Evolutionary conservation across 2,113 vertebrate species (phyloP).

Genomic region (Garra rufa): DNA sequence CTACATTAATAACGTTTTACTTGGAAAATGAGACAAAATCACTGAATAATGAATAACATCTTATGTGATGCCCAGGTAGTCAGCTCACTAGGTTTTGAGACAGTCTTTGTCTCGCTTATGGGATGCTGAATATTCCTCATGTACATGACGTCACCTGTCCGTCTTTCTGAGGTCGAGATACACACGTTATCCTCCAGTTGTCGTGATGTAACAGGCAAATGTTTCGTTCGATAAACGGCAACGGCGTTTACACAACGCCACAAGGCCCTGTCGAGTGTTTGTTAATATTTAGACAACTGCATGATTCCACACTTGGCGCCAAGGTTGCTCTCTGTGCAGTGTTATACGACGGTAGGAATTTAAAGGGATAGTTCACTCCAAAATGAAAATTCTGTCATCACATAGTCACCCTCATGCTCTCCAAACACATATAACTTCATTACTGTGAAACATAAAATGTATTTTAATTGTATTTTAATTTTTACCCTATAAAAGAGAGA

Average conservation of each 20-base stretch:
- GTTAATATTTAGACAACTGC: slow-evolving; percentile 22
- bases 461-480: too few relatives aligned
- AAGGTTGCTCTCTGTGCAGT: neutral
- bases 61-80: neutral
- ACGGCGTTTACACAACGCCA: neutral
- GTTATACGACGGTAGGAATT: slow-evolving; percentile 3
- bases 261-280: neutral
- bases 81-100: slow-evolving; percentile 6
- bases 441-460: neutral
- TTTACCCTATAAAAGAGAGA: too few relatives aligned
- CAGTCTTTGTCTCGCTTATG: slow-evolving; percentile 37
- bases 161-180: neutral
- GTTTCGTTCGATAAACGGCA: neutral
- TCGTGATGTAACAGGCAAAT: slow-evolving; percentile 14
- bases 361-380: neutral
- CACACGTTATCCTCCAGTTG: slow-evolving; percentile 25
- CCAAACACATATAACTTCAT: neutral
- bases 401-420: neutral
- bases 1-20: neutral
- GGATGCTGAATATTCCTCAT: slow-evolving; percentile 52
- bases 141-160: slow-evolving; percentile 49
- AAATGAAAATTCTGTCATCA: neutral
- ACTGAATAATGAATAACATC: too few relatives aligned
- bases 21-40: neutral
- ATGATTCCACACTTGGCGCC: slow-evolving; percentile 9